Percentiles rank a stretch among this genome's conserved stretches.
Conservation (phyloP, 2,797 vertebrate species). For the Scolopax rusticola region DNA sequence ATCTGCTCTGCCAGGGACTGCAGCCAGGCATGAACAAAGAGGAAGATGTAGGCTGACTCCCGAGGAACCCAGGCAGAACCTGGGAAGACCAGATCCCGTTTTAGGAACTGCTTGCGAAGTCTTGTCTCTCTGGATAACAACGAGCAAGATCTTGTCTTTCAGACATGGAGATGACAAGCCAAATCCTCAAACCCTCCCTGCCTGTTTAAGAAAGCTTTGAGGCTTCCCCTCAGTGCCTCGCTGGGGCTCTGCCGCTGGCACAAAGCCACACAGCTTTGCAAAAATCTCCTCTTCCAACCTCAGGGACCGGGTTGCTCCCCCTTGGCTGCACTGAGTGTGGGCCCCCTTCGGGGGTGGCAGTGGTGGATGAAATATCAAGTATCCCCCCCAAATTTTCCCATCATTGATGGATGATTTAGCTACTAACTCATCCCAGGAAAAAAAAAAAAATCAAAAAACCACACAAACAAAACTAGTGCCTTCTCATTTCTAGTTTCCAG, state of each 20-base stretch:
- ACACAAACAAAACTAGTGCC: too few species aligned
- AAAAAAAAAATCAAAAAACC: neutral
- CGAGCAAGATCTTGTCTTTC: neutral
- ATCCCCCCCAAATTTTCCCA: accelerated
- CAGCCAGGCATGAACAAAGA: neutral
- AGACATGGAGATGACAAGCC: neutral
- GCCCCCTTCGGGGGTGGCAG: accelerated
- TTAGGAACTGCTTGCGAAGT: neutral
- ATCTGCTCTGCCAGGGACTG: neutral
- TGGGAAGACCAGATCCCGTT: neutral
- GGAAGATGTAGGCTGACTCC: neutral
- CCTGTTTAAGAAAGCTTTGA: neutral
- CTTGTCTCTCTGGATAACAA: accelerated
- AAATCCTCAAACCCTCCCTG: neutral
- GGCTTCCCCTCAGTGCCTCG: neutral
- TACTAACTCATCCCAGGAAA: neutral
- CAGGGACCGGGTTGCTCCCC: accelerated
- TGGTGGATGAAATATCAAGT: accelerated
- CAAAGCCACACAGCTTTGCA: neutral
- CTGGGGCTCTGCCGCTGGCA: neutral
- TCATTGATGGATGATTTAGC: neutral
- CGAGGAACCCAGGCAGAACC: neutral
- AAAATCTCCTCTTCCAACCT: neutral
- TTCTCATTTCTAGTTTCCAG: neutral
- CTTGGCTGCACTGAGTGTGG: accelerated